Conservation (phyloP, 2,113 vertebrate genomes). For the Ctenodactylus gundi region DNA sequence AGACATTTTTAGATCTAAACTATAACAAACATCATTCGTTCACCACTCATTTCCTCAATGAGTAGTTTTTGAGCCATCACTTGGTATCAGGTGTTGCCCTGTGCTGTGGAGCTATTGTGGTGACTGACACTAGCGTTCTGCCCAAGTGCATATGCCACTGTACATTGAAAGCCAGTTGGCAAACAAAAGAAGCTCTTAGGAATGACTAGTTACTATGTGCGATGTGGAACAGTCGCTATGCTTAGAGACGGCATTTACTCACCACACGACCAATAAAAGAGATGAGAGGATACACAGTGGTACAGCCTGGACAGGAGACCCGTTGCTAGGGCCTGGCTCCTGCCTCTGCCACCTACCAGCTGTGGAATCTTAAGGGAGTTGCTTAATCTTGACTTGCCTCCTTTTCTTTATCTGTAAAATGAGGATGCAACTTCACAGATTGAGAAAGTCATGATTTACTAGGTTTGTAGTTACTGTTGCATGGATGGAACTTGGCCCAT, state of each 20-base stretch:
- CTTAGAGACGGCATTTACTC: not conserved
- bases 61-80: not conserved
- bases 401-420: not conserved
- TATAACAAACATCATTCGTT: not conserved
- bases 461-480: not conserved
- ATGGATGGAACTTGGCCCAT: not conserved
- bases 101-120: not conserved
- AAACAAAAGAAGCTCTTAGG: not conserved
- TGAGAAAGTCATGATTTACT: not conserved
- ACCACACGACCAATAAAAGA: too few relatives aligned
- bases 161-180: not conserved
- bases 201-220: not conserved
- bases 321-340: not conserved
- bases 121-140: not conserved
- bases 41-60: not conserved
- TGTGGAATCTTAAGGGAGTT: not conserved
- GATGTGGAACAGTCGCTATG: not conserved
- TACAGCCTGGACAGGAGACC: accelerated
- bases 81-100: not conserved
- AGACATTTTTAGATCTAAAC: not conserved
- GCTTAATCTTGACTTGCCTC: not conserved
- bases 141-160: not conserved
- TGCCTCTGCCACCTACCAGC: not conserved
- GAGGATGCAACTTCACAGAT: not conserved
- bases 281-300: accelerated